Conservation (phyloP, 2,113 vertebrate genomes). For the Benitochromis conjunctus region DNA sequence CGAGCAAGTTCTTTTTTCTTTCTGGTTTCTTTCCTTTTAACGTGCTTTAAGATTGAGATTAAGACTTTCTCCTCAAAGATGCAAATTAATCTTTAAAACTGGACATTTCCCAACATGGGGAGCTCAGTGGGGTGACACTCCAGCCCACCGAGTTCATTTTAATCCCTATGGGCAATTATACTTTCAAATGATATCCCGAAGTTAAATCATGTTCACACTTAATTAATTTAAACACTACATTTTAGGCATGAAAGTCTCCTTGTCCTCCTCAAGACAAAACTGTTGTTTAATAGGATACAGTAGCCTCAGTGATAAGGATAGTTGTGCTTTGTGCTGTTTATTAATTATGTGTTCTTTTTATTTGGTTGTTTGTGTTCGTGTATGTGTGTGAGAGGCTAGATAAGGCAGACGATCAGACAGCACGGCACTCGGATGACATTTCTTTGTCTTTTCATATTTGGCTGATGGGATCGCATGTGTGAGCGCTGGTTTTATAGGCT, state of each 20-base stretch:
- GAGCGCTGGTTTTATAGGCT: slow-evolving; percentile 2
- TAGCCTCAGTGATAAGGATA: slow-evolving; percentile 54
- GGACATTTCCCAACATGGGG: slow-evolving; percentile 89
- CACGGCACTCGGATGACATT: slow-evolving; percentile 52
- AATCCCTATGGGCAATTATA: slow-evolving; percentile 99
- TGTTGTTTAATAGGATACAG: slow-evolving; percentile 48
- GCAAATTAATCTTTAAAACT: slow-evolving; percentile 98
- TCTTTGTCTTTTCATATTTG: slow-evolving; percentile 47
- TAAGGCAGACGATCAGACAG: slow-evolving; percentile 55
- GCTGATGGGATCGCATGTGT: slow-evolving; percentile 38
- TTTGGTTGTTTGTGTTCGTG: slow-evolving; percentile 26
- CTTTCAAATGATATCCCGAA: slow-evolving; percentile 99
- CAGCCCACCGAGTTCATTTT: slow-evolving; percentile 96
- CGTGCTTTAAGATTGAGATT: slow-evolving; percentile 96
- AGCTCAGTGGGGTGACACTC: slow-evolving; percentile 92
- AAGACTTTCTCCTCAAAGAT: slow-evolving; percentile 94
- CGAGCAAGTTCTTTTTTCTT: slow-evolving; percentile 68
- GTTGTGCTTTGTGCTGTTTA: slow-evolving; percentile 45
- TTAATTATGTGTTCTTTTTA: slow-evolving; percentile 37
- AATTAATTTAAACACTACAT: slow-evolving; percentile 98
- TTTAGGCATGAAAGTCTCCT: slow-evolving; percentile 82
- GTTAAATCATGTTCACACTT: slow-evolving; percentile 99
- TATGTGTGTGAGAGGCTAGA: slow-evolving; percentile 17
- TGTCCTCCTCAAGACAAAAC: slow-evolving; percentile 70
- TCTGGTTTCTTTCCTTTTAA: slow-evolving; percentile 77